Conservation (phyloP, 2,888 invertebrate species). For the Ceramica pisi region DNA sequence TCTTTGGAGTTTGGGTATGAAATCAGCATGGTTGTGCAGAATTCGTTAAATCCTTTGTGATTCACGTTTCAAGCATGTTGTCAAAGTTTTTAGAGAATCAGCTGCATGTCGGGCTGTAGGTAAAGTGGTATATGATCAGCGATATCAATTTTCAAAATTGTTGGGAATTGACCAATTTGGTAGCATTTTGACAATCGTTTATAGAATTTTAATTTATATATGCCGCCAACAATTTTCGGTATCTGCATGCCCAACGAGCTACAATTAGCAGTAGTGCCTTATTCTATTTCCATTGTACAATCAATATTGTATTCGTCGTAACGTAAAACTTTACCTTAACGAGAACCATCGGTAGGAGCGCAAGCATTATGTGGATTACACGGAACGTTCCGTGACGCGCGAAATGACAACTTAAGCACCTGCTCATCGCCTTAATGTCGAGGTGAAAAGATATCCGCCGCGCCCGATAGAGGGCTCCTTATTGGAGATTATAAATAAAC, state of each 20-base stretch:
- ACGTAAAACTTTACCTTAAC: slow-evolving; percentile 35
- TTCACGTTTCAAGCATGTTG: neutral
- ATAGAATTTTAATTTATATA: no score
- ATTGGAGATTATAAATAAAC: slow-evolving; percentile 72
- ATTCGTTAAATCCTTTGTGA: neutral
- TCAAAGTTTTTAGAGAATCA: no score
- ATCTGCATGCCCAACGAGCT: no score
- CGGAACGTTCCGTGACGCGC: slow-evolving; percentile 76
- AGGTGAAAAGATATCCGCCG: slow-evolving; percentile 76
- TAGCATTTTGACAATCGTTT: no score
- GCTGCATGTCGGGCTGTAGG: no score
- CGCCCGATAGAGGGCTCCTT: slow-evolving; percentile 75
- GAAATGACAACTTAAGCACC: slow-evolving; percentile 88
- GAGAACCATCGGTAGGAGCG: slow-evolving; percentile 67
- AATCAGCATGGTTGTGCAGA: neutral
- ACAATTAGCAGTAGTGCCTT: neutral
- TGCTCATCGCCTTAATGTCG: slow-evolving; percentile 84
- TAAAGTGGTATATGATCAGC: neutral
- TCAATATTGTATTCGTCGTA: no score
- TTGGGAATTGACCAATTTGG: no score
- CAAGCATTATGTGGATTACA: slow-evolving; percentile 86
- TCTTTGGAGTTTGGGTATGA: neutral
- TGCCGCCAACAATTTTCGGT: no score
- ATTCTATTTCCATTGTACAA: neutral
- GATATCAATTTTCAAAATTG: neutral